These are phyloP conservation scores for Tetranychus cinnabarinus DNA, from an alignment of 1,140 invertebrate species.

Conservation along the genomic window DNA sequence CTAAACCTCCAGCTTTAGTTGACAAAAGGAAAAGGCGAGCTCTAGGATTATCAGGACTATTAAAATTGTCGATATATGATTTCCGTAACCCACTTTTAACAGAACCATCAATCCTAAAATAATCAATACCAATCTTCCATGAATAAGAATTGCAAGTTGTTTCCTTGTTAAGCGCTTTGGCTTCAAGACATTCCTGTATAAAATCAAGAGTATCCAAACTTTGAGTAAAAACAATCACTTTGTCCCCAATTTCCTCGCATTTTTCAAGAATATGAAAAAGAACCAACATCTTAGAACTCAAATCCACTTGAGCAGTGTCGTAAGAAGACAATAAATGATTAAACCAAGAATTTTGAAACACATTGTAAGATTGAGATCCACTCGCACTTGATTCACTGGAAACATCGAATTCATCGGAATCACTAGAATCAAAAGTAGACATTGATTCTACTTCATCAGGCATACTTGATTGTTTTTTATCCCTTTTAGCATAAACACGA, in stretches of 20 bases:
- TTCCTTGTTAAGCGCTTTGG: no score
- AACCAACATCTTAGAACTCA: conserved; percentile 82
- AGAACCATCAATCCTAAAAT: conserved; percentile 82
- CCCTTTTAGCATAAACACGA: neutral
- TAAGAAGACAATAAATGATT: conserved; percentile 64
- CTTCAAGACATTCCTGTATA: conserved; percentile 17
- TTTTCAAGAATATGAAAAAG: conserved; percentile 80
- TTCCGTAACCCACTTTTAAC: conserved; percentile 79
- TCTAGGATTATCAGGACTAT: conserved; percentile 48
- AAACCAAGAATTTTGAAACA: conserved; percentile 29
- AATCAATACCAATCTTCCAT: conserved; percentile 67
- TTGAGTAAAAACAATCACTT: conserved; percentile 87
- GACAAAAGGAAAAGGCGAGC: conserved; percentile 72
- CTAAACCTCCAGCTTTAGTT: conserved; percentile 45
- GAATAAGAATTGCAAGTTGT: conserved; percentile 24
- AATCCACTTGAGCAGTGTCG: conserved; percentile 52
- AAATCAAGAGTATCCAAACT: conserved; percentile 82
- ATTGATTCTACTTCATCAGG: neutral
- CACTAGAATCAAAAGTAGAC: neutral
- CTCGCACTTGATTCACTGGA: neutral
- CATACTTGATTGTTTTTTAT: neutral
- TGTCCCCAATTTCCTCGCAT: conserved; percentile 60
- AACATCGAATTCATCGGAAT: neutral
- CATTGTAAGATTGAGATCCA: neutral
- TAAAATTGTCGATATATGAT: conserved; percentile 90